phyloP scores from a whole-genome alignment of 92 coral and sea anemone genomes.

The Heliopora coerulea region DNA sequence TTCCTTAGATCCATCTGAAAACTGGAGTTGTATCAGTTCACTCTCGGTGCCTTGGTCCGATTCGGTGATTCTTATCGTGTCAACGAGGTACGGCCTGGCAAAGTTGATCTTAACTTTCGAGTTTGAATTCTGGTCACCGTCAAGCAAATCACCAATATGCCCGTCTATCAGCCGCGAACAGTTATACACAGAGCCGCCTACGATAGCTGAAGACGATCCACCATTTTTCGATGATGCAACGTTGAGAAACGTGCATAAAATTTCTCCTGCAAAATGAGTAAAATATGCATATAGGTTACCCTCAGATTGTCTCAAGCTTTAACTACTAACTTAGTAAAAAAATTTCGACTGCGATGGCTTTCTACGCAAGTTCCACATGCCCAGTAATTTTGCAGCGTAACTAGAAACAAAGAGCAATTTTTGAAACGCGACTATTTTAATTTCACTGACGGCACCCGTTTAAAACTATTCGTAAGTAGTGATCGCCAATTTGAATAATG shows the following conservation, averaged over 20 bases:
- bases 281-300: background rate
- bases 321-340: background rate
- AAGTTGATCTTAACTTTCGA: background rate
- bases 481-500: no score
- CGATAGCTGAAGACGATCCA: slow-evolving; percentile 3
- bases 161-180: slow-evolving; percentile 6
- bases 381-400: no score
- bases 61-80: slow-evolving; percentile 18
- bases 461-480: no score
- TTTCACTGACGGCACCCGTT: no score
- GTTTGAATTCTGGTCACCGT: slow-evolving; percentile 8
- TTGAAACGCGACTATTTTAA: no score
- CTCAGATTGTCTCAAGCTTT: no score
- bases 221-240: slow-evolving; percentile 16
- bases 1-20: slow-evolving; percentile 15
- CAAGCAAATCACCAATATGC: background rate
- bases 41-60: background rate
- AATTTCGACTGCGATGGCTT: no score
- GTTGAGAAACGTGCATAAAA: slow-evolving; percentile 20
- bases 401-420: no score
- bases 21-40: background rate
- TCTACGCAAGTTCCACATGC: no score
- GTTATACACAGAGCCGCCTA: background rate
- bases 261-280: background rate
- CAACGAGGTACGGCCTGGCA: slow-evolving; percentile 23